Conservation (phyloP, 2,888 invertebrate species). For the Drosophila formosana region DNA sequence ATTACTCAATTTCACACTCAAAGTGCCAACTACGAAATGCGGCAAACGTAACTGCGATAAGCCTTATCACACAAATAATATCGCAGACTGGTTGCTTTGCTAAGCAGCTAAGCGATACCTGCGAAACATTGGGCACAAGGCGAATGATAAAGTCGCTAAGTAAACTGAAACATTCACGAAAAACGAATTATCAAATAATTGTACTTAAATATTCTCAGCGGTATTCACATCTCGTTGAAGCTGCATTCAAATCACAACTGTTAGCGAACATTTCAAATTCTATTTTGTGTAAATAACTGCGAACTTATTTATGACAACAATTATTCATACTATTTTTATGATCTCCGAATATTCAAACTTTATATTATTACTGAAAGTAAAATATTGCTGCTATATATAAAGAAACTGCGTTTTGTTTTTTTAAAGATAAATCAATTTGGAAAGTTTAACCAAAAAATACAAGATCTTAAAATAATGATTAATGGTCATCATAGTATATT, state of each 20-base stretch:
- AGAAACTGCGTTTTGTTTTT: no score
- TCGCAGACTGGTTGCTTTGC: slow-evolving; percentile 29
- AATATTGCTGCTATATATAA: no score
- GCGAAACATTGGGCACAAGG: slow-evolving; percentile 47
- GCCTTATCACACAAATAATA: slow-evolving; percentile 37
- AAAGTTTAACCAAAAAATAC: no score
- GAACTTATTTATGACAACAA: no score
- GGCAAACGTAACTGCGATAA: slow-evolving; percentile 34
- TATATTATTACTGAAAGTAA: no score
- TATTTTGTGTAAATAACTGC: not conserved
- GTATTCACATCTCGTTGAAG: not conserved
- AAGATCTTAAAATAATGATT: no score
- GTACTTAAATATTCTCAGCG: slow-evolving; percentile 5
- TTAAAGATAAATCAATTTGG: no score
- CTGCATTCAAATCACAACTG: not conserved
- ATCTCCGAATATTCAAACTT: no score
- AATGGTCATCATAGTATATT: no score
- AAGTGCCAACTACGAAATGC: not conserved
- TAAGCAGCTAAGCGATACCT: slow-evolving; percentile 13
- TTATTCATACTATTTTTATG: no score
- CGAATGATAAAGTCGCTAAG: slow-evolving; percentile 13
- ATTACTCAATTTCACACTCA: slow-evolving; percentile 4
- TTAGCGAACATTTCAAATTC: not conserved
- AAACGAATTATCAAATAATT: not conserved
- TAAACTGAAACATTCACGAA: slow-evolving; percentile 19